Conservation (phyloP, 2,888 invertebrate species). For the Belgica antarctica region DNA sequence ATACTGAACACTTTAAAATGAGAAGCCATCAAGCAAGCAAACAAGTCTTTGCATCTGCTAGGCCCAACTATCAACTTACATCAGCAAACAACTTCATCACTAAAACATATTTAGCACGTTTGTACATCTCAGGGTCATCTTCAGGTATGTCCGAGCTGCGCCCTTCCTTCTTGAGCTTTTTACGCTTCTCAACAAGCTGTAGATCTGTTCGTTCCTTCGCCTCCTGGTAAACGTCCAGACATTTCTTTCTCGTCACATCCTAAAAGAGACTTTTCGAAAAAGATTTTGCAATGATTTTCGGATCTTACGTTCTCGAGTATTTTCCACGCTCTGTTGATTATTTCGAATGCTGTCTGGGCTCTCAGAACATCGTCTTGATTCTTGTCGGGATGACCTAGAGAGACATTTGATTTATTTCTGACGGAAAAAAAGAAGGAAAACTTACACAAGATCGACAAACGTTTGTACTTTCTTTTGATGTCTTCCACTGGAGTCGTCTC, state of each 20-base stretch:
- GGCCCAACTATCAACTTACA: too few species aligned
- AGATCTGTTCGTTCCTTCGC: conserved; percentile 90
- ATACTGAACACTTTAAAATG: too few species aligned
- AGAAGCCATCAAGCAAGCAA: too few species aligned
- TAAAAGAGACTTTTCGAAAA: too few species aligned
- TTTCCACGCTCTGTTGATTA: conserved; percentile 93
- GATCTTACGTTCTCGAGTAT: conserved; percentile 90
- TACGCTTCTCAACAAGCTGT: conserved; percentile 87
- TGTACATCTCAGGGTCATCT: conserved; percentile 79
- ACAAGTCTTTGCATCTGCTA: too few species aligned
- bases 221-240: conserved; percentile 95
- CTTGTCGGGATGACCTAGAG: conserved; percentile 99
- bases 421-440: conserved; percentile 95
- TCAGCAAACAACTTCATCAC: conserved; percentile 83
- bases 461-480: conserved; percentile 93
- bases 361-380: conserved; percentile 93
- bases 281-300: too few species aligned
- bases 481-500: conserved; percentile 80
- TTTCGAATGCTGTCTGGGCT: conserved; percentile 89
- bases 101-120: conserved; percentile 95
- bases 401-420: conserved; percentile 51
- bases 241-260: conserved; percentile 90
- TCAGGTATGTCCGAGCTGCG: conserved; percentile 76
- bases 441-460: conserved; percentile 92
- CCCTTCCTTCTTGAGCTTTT: conserved; percentile 90